phyloP scores from a whole-genome alignment of 2,888 invertebrate genomes.

The Byasa hedistus region DNA sequence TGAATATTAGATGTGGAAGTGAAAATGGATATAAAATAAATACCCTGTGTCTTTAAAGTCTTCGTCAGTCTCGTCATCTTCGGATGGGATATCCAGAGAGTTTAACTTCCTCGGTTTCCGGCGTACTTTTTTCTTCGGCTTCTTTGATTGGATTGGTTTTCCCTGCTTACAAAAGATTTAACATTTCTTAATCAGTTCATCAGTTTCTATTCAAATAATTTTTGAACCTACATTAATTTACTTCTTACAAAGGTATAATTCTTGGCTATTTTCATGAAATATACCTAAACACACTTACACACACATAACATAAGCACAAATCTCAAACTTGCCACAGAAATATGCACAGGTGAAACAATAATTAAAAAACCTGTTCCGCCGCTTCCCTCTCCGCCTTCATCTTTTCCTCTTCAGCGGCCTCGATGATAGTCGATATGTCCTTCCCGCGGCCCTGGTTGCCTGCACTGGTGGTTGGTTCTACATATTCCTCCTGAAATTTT shows the following conservation, averaged over 20 bases:
- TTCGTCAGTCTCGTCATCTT: constrained; percentile 92
- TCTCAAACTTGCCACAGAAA: too few species aligned
- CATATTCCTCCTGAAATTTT: constrained; percentile 82
- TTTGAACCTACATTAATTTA: too few species aligned
- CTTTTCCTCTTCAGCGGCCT: constrained; percentile 86
- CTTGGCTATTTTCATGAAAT: too few species aligned
- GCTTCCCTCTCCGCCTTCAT: constrained; percentile 73
- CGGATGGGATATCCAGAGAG: constrained; percentile 87
- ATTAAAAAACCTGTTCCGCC: constrained; percentile 55
- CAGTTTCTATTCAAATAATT: too few species aligned
- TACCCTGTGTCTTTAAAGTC: constrained; percentile 93
- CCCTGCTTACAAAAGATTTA: constrained; percentile 44
- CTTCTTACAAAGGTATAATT: too few species aligned
- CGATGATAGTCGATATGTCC: constrained; percentile 94
- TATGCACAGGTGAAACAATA: too few species aligned
- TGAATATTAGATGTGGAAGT: too few species aligned
- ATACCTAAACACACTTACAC: too few species aligned
- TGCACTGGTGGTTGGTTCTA: constrained; percentile 86
- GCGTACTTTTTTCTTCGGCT: constrained; percentile 58
- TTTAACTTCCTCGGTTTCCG: constrained; percentile 89
- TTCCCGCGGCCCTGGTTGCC: constrained; percentile 93
- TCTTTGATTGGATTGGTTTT: constrained; percentile 59
- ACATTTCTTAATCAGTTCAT: too few species aligned
- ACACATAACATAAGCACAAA: too few species aligned
- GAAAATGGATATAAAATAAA: too few species aligned